Evolutionary conservation across 2,113 vertebrate genomes (phyloP).

Genomic region (Hippocampus zosterae): DNA sequence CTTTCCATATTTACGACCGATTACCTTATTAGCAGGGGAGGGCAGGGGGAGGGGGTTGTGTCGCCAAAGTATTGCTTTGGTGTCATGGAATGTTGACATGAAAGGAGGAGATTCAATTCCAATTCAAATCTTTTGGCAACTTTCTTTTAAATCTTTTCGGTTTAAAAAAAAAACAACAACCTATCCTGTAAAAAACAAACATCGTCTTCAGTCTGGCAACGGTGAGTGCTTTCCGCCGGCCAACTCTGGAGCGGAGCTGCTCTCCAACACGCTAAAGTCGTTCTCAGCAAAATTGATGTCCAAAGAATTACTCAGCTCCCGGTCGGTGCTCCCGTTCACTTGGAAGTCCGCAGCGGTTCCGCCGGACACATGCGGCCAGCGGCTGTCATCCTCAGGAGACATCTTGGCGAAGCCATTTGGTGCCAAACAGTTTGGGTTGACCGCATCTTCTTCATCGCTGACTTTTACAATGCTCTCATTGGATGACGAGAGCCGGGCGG

Average conservation of each 20-base stretch:
- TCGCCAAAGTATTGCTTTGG: neutral
- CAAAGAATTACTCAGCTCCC: slow-evolving; percentile 9
- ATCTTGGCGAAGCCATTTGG: slow-evolving; percentile 11
- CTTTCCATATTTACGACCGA: too few relatives aligned
- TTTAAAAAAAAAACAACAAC: slow-evolving; percentile 12
- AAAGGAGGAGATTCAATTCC: too few relatives aligned
- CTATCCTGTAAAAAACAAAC: neutral
- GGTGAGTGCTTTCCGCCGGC: neutral
- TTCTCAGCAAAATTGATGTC: slow-evolving; percentile 32
- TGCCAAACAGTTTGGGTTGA: slow-evolving; percentile 14
- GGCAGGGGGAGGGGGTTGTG: too few relatives aligned
- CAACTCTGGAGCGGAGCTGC: slow-evolving; percentile 6
- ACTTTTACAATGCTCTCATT: slow-evolving; percentile 51
- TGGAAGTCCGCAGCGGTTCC: slow-evolving; percentile 27
- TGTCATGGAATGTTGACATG: neutral
- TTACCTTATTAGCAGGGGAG: neutral
- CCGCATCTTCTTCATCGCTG: slow-evolving; percentile 46
- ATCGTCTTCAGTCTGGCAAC: slow-evolving; percentile 18
- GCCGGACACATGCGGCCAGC: slow-evolving; percentile 16
- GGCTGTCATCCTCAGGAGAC: slow-evolving; percentile 5
- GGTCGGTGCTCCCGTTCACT: slow-evolving; percentile 8
- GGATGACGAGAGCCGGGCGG: slow-evolving; percentile 35
- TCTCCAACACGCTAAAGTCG: slow-evolving; percentile 52
- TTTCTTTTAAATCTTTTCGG: too few relatives aligned
- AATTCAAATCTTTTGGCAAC: neutral